Evolutionary conservation across 2,797 vertebrate species (phyloP), one percentile per base, ranked within the genome.

Genomic region (Tauraco hartlaubi): DNA sequence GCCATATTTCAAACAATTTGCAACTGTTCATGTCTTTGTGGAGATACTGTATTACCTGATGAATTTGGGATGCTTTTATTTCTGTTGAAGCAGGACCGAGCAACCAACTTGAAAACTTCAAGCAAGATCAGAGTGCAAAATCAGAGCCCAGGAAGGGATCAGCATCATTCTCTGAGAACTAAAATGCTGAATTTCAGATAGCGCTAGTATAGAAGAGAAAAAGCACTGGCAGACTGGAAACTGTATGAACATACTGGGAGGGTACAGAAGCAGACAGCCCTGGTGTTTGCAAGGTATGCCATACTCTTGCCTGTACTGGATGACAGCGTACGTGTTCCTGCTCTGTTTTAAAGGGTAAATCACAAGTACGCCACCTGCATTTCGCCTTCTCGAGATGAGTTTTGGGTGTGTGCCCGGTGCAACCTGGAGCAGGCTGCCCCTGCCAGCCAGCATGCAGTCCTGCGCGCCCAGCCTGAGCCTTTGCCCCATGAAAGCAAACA

Each of bases 381-480:
- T 82, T 73, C 2, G 1, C 29, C 31, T 43, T 12, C 43, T 68
- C 31, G 35, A 26, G n/a, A 6, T 12, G 22, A 52, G 15, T 52
- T 71, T 67, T 0, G 0, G 7, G 7, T 17, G 2, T 15, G 8
- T 15, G 5, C 17, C n/a, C n/a, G 9, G 16, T 5, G 20, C 13
- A 67, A 7, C 12, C 31, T 10, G 11, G 39, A 13, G 31, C 62
- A 63, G 11, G 9, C 43, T 33, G 59, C 59, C 29, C 43, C 51
- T 82, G 75, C 25, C 19, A 52, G 39, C 7, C 14, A 3, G n/a
- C 7, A 6, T 2, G 4, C 11, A 15, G 9, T 21, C 59, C 54
- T 37, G 37, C 5, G 0, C 1, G 2, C 20, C 49, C 31, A 67
- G 12, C 21, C 48, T 39, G 23, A 52, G 61, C 25, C 46, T 33